Base-by-base conservation (phyloP, 2,888 invertebrate species). In the Cantharis rustica region DNA sequence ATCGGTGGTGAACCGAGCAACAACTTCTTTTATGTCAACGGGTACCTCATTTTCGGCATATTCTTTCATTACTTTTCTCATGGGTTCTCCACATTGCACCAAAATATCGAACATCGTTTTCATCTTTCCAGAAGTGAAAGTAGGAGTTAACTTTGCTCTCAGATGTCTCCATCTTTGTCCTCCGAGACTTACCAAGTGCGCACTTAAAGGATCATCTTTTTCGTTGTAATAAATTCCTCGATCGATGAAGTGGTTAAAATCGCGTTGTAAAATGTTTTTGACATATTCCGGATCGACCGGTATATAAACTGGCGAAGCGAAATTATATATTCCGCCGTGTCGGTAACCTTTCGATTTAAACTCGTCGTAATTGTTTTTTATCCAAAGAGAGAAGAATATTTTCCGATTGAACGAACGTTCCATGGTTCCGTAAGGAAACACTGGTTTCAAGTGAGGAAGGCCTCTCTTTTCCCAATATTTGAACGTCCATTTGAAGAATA, bases 51-150 rank as follows among this genome's bases (percentile, higher is more conserved):
- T 16, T 13, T 16, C 3, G 9, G 16, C 16, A 23, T 17, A 16
- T 13, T 62, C 15, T 11, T 23, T 62, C n/a, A 71, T 61, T 5
- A 17, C 15, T 23, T 16, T 17, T 13, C 23, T 23, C 71, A 71
- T 26, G 1, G 26, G 71, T 61, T 31, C 71, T 7, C 71, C 23
- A 47, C 86, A 88, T 20, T 87, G 85, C 17, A 85, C 77, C 81
- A 90, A 86, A 13, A 89, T 83, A 0, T 86, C 85, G 20, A 89
- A 86, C 89, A 90, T 89, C 63, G 83, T 84, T 80, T 87, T 89
- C 78, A 91, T 84, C 81, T 90, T 90, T 16, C 89, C 89, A 1
- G 88, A 86, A 1, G 90, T 89, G 79, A 90, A 87, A 0, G 89
- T 88, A 0, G 90, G 90, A 0, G 89, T 88, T 26, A 90, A 84